Evolutionary conservation across 2,888 invertebrate species (phyloP).

Genomic region (Sussaba pulchella): DNA sequence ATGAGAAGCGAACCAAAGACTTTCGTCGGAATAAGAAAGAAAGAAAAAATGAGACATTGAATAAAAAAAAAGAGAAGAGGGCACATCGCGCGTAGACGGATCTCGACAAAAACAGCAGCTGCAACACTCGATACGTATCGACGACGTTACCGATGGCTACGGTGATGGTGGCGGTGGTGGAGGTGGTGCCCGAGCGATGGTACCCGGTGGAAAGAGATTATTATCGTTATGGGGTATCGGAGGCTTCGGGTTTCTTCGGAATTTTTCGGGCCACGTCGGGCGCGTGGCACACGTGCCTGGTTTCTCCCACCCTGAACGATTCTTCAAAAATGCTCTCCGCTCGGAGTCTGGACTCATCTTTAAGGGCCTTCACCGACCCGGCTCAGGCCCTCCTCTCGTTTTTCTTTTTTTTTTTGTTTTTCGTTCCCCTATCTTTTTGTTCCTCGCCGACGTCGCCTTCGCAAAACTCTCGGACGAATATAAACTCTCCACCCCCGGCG

Average conservation of each 20-base stretch:
- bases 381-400: slow-evolving; percentile 8
- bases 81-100: slow-evolving; percentile 8
- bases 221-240: slow-evolving; percentile 74
- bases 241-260: slow-evolving; percentile 73
- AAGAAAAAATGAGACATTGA: slow-evolving; percentile 9
- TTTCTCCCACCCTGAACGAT: slow-evolving; percentile 43
- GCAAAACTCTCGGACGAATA: slow-evolving; percentile 12
- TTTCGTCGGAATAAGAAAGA: too few species aligned
- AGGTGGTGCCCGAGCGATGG: slow-evolving; percentile 64
- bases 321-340: slow-evolving; percentile 33
- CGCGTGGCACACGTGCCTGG: slow-evolving; percentile 81
- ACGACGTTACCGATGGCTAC: slow-evolving; percentile 65
- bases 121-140: slow-evolving; percentile 82
- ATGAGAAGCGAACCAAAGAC: too few species aligned
- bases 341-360: slow-evolving; percentile 59
- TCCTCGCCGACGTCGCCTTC: slow-evolving; percentile 50
- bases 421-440: neutral
- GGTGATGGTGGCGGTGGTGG: slow-evolving; percentile 39
- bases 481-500: slow-evolving; percentile 2
- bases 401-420: neutral
- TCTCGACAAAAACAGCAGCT: slow-evolving; percentile 81
- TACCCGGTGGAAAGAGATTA: slow-evolving; percentile 78
- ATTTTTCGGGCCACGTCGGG: slow-evolving; percentile 70
- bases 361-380: slow-evolving; percentile 25
- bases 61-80: slow-evolving; percentile 15